Evolutionary conservation across 2,888 invertebrate species (phyloP).

Genomic region (Bedellia somnulentella): DNA sequence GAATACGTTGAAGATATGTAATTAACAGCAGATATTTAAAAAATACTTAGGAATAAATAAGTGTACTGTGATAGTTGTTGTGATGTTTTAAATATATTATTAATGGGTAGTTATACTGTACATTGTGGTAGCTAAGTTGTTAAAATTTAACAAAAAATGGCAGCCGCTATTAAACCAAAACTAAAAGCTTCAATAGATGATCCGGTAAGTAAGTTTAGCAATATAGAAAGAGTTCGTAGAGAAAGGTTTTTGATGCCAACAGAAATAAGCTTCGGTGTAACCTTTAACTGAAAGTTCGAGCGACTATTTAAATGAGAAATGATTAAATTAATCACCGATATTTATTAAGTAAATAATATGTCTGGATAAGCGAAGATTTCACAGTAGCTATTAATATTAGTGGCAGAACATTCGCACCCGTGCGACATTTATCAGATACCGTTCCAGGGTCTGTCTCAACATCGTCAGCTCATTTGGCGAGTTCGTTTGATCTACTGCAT

Average conservation of each 20-base stretch:
- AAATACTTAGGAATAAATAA: too few species aligned
- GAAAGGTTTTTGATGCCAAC: too few species aligned
- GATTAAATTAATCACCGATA: too few species aligned
- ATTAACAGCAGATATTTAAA: too few species aligned
- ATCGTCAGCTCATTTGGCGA: slow-evolving; percentile 40
- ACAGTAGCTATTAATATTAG: slow-evolving; percentile 1
- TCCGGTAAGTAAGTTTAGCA: slow-evolving; percentile 45
- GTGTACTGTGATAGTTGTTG: too few species aligned
- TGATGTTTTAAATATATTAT: slow-evolving; percentile 13
- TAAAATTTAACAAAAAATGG: slow-evolving; percentile 31
- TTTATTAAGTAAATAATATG: too few species aligned
- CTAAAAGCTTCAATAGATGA: slow-evolving; percentile 11
- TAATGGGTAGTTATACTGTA: slow-evolving; percentile 14
- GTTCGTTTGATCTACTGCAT: slow-evolving; percentile 25
- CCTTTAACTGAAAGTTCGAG: too few species aligned
- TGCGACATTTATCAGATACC: slow-evolving; percentile 23
- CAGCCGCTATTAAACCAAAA: slow-evolving; percentile 27
- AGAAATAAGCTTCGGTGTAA: too few species aligned
- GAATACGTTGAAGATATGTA: too few species aligned
- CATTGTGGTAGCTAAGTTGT: slow-evolving; percentile 38
- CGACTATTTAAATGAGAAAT: too few species aligned
- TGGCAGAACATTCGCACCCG: slow-evolving; percentile 22
- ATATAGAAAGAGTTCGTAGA: too few species aligned
- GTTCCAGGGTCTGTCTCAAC: slow-evolving; percentile 28
- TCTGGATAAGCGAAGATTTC: too few species aligned